These are phyloP conservation scores for Podocnemis expansa DNA, from an alignment of 2,113 vertebrate species.

Conservation along the genomic window DNA sequence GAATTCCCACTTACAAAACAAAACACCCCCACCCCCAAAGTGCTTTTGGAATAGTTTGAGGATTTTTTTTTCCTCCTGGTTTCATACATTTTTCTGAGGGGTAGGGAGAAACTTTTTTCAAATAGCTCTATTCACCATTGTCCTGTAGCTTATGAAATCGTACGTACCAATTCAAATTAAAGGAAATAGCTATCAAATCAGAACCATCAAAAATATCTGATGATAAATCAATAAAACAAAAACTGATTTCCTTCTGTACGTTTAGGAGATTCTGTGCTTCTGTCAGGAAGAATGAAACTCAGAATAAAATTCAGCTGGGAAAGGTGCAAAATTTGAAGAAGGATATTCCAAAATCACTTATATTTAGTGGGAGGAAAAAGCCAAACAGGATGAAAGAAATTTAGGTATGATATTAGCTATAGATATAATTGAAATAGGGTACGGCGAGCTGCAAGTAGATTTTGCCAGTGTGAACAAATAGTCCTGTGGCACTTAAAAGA, in stretches of 20 bases:
- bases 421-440: constrained; percentile 38
- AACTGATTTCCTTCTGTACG: constrained; percentile 17
- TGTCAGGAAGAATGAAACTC: constrained; percentile 52
- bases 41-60: too few relatives aligned
- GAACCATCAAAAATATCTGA: constrained; percentile 3
- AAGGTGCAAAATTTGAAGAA: constrained; percentile 49
- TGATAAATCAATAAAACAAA: constrained; percentile 56
- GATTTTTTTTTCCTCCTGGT: neutral
- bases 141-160: neutral
- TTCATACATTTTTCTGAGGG: neutral
- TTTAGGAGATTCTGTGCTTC: constrained; percentile 32
- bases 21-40: too few relatives aligned
- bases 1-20: neutral
- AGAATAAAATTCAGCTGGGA: constrained; percentile 47
- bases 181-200: neutral
- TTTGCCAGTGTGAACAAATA: too few relatives aligned
- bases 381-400: constrained; percentile 55
- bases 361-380: constrained; percentile 59
- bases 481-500: too few relatives aligned
- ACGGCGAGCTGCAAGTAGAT: constrained; percentile 28
- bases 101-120: neutral
- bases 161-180: neutral
- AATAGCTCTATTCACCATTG: neutral
- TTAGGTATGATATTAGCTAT: constrained; percentile 46
- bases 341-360: constrained; percentile 44